Percentiles rank a stretch among this genome's conserved stretches.
Conservation (phyloP, 2,113 vertebrate genomes). For the Tyto alba region DNA sequence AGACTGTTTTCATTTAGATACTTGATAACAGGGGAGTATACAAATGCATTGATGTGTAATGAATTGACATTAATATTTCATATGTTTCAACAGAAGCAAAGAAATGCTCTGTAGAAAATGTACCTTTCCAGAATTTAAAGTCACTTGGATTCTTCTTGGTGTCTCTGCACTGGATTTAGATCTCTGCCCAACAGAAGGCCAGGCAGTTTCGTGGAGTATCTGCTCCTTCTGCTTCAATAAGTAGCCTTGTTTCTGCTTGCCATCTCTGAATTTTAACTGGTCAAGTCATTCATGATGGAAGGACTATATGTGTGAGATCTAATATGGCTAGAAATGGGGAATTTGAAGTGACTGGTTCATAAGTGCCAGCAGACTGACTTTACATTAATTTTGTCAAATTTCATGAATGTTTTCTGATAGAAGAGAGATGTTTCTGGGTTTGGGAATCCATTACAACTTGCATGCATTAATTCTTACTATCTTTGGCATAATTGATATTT, state of each 20-base stretch:
- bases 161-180: neutral
- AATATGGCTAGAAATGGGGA: neutral
- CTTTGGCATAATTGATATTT: neutral
- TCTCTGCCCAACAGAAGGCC: neutral
- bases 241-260: neutral
- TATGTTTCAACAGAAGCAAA: neutral
- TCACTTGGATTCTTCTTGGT: neutral
- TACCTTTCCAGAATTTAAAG: neutral
- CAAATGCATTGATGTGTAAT: neutral
- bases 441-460: neutral
- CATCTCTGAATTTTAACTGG: neutral
- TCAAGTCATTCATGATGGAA: neutral
- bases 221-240: neutral
- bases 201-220: neutral
- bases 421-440: neutral
- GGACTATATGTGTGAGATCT: neutral
- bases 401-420: neutral
- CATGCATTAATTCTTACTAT: neutral
- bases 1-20: constrained; percentile 19
- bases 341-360: neutral
- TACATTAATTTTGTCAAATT: neutral
- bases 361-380: neutral
- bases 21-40: constrained; percentile 2
- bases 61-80: constrained; percentile 41
- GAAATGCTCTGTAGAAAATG: neutral